Evolutionary conservation across 2,888 invertebrate species (phyloP).

Genomic region (Malacosoma neustria): DNA sequence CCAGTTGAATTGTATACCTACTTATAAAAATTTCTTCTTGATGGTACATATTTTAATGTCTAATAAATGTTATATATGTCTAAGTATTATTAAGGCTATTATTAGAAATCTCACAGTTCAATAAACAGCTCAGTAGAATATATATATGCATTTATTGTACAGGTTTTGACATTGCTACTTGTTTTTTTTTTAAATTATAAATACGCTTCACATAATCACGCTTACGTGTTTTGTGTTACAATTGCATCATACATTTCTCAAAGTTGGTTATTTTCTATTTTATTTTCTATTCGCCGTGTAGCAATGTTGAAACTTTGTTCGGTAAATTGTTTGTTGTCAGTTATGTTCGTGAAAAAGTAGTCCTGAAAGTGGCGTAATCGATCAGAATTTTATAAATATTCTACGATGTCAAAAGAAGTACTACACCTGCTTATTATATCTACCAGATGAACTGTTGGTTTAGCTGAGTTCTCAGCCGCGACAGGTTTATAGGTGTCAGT

Average conservation of each 20-base stretch:
- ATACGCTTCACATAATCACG: slow-evolving; percentile 17
- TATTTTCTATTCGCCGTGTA: slow-evolving; percentile 31
- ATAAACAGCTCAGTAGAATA: slow-evolving; percentile 50
- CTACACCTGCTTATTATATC: no score
- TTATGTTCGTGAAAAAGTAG: slow-evolving; percentile 12
- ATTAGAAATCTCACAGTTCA: slow-evolving; percentile 43
- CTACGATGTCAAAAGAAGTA: no score
- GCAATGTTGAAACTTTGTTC: slow-evolving; percentile 66
- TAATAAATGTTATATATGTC: slow-evolving; percentile 73
- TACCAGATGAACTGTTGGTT: no score
- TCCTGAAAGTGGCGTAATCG: no score
- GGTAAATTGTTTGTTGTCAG: slow-evolving; percentile 60
- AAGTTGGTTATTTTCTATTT: slow-evolving; percentile 45
- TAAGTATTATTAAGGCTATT: slow-evolving; percentile 54
- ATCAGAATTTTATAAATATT: no score
- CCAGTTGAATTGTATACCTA: slow-evolving; percentile 38
- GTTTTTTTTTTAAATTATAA: slow-evolving; percentile 11
- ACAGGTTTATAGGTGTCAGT: slow-evolving; percentile 59
- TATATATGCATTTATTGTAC: slow-evolving; percentile 20
- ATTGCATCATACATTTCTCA: slow-evolving; percentile 47
- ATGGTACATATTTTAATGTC: slow-evolving; percentile 61
- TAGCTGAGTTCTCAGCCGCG: slow-evolving; percentile 40
- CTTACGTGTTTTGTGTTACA: slow-evolving; percentile 22
- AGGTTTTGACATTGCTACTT: slow-evolving; percentile 70
- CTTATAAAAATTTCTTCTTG: slow-evolving; percentile 44